phyloP scores from a whole-genome alignment of 1,140 invertebrate species.

The Caerostris darwini region DNA sequence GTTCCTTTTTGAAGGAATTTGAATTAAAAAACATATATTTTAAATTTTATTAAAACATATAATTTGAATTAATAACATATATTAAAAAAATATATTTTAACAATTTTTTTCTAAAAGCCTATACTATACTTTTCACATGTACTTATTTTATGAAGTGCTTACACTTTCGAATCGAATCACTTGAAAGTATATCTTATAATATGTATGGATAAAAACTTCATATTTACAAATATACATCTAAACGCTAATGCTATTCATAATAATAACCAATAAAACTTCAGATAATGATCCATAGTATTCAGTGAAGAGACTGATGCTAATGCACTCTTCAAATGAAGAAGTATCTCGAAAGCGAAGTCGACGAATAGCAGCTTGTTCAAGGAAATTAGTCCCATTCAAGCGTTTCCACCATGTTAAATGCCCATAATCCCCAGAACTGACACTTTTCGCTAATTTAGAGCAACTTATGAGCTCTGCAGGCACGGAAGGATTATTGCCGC shows the following conservation, averaged over 20 bases:
- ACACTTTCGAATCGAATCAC: too few species aligned
- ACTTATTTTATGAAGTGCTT: too few species aligned
- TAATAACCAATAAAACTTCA: neutral
- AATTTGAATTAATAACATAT: too few species aligned
- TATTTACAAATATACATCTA: neutral
- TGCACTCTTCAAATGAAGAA: neutral
- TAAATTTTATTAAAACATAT: too few species aligned
- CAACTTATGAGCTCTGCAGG: constrained; percentile 17
- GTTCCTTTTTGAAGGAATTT: too few species aligned
- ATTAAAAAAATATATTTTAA: too few species aligned
- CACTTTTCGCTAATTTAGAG: constrained; percentile 29
- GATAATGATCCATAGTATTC: neutral
- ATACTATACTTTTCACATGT: too few species aligned
- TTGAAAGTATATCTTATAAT: too few species aligned
- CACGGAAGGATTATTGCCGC: neutral
- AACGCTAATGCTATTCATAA: neutral
- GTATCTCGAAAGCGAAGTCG: neutral
- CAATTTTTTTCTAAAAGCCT: too few species aligned
- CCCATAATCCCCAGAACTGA: neutral
- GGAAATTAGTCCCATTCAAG: constrained; percentile 43
- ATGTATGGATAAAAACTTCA: neutral
- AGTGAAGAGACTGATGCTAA: neutral
- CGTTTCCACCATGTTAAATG: constrained; percentile 20
- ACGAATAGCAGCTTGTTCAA: neutral
- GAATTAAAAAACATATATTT: too few species aligned